These are phyloP conservation scores for Macrosoma leucophasiata DNA, from an alignment of 2,888 invertebrate species.

Conservation along the genomic window DNA sequence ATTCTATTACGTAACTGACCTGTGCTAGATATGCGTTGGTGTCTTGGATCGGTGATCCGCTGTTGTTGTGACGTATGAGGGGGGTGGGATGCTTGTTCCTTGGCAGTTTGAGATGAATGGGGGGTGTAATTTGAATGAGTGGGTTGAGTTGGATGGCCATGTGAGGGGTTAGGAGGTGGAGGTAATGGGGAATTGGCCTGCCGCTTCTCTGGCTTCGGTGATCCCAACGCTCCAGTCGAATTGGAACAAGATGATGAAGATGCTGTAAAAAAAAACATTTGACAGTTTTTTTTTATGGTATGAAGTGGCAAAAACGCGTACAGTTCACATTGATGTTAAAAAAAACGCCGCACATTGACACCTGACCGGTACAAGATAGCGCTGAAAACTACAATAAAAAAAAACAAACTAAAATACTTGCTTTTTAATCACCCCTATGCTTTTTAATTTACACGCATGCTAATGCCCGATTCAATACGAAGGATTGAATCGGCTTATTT, in stretches of 20 bases:
- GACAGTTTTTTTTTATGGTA: background rate
- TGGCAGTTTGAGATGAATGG: constrained; percentile 71
- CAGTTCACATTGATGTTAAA: no score
- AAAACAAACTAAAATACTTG: no score
- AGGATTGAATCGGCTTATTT: no score
- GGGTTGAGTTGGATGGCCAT: no score
- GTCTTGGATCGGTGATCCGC: constrained; percentile 30
- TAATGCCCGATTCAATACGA: no score
- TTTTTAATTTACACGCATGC: no score
- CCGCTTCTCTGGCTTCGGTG: constrained; percentile 92
- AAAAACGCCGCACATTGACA: no score
- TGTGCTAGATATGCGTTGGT: constrained; percentile 66
- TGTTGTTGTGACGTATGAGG: constrained; percentile 10
- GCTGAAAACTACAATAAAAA: no score
- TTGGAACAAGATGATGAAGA: constrained; percentile 85
- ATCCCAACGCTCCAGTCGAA: constrained; percentile 84
- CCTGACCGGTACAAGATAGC: no score
- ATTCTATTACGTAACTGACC: no score
- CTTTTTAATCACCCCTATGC: no score
- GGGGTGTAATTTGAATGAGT: constrained; percentile 19
- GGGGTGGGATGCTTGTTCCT: constrained; percentile 21
- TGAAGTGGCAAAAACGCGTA: no score
- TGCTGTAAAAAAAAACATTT: constrained; percentile 34
- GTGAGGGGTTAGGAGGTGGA: constrained; percentile 80
- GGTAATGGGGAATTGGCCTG: constrained; percentile 93